A percentile compares a stretch with the other conserved stretches of the same genome.
phyloP scores from a whole-genome alignment of 2,113 vertebrate genomes.

The Xyliphius kryptos region DNA sequence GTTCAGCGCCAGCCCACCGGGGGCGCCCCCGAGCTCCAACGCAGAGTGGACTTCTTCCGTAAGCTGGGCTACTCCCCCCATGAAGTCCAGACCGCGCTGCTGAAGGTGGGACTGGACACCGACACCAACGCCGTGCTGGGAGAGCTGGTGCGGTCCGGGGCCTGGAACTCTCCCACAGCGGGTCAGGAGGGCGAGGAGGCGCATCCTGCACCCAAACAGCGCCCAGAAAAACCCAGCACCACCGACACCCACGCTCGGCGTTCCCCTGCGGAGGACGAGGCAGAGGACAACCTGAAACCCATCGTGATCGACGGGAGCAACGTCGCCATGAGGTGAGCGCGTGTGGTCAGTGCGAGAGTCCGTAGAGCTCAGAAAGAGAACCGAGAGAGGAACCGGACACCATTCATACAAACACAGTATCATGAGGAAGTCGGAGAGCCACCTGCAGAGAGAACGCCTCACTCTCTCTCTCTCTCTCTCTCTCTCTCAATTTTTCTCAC shows the following conservation, averaged over 20 bases:
- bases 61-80: constrained; percentile 83
- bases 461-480: constrained; percentile 4
- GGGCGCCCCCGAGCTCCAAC: constrained; percentile 61
- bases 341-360: too few relatives aligned
- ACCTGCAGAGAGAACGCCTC: background rate
- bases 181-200: constrained; percentile 53
- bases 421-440: too few relatives aligned
- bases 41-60: constrained; percentile 84
- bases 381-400: too few relatives aligned
- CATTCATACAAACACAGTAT: too few relatives aligned
- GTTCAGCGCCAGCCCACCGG: constrained; percentile 47
- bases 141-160: constrained; percentile 77
- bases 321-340: constrained; percentile 87
- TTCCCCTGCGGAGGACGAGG: constrained; percentile 46
- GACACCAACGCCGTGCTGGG: constrained; percentile 88
- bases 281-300: constrained; percentile 69
- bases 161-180: constrained; percentile 34
- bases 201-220: constrained; percentile 52
- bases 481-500: constrained; percentile 9
- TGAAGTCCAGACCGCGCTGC: constrained; percentile 73
- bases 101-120: constrained; percentile 72
- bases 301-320: constrained; percentile 96
- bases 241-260: constrained; percentile 1
- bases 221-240: constrained; percentile 51
- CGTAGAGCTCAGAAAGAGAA: too few relatives aligned